Base-by-base conservation (phyloP, 2,888 invertebrate species). In the Nemurella pictetii region DNA sequence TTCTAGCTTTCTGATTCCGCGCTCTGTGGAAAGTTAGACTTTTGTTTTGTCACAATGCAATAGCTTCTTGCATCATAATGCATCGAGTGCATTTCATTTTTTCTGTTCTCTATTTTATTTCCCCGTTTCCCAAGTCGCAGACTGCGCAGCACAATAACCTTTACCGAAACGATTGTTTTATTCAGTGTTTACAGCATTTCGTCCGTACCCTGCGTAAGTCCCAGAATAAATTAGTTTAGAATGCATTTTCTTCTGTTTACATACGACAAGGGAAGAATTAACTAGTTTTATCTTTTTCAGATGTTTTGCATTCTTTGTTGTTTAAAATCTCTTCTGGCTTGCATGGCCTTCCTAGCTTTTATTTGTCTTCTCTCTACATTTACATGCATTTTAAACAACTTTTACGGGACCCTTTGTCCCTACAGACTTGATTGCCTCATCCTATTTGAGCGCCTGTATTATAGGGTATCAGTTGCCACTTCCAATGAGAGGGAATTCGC, bases 351-450 rank as follows among this genome's bases (percentile, higher is more conserved):
- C n/a, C 29, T 12, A 15, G 55, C 72, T 28, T 82, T 82, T 72
- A 72, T 72, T 55, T 72, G 72, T 82, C 82, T 82, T 36, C 12
- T 72, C 0, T 82, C 82, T 72, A 72, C 82, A 82, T 82, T 82
- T 82, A 29, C 55, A 72, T 82, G 82, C 82, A 82, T 82, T 81
- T 72, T 55, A 36, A 82, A 78, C 78, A 78, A 78, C 78, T 78
- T 28, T 7, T 27, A 78, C 9, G 28, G 4, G 78, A 78, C 27
- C 78, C 30, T 78, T 30, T 30, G 4, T 78, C 26, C n/a, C 78
- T 7, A 29, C 0, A 28, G 78, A 2, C 78, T 78, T 78, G 78
- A 78, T 78, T 78, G 78, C 78, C 29, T 78, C 78, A 7, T 30
- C 29, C 75, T 75, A 75, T 75, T 75, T 75, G 75, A 75, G 26